These are phyloP conservation scores for Hydrophis major DNA, from an alignment of 2,797 vertebrate genomes.

Conservation along the genomic window DNA sequence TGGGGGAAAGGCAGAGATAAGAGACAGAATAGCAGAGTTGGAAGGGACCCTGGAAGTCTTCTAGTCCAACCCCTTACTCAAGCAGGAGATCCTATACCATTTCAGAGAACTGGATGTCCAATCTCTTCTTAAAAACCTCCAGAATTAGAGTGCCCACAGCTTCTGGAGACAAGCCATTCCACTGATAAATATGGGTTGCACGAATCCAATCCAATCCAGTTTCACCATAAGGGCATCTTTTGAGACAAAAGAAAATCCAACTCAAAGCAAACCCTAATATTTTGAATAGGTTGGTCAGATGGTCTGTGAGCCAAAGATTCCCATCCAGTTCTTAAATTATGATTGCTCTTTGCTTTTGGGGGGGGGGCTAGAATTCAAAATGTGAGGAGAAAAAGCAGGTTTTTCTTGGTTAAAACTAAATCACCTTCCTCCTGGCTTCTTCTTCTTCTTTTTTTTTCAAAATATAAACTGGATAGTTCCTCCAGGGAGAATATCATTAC, in stretches of 20 bases:
- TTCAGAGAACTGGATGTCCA: not conserved
- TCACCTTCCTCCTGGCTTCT: not conserved
- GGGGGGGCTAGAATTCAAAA: not conserved
- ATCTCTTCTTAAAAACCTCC: not conserved
- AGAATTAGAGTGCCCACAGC: not conserved
- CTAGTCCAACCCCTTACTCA: not conserved
- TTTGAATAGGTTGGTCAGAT: not conserved
- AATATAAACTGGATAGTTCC: not conserved
- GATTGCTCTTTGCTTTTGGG: not conserved
- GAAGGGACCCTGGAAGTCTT: slow-evolving; percentile 12
- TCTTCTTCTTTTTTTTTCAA: not conserved
- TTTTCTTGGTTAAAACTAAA: slow-evolving; percentile 10
- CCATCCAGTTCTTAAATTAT: not conserved
- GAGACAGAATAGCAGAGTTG: slow-evolving; percentile 7
- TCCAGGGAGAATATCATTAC: slow-evolving; percentile 11
- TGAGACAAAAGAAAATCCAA: not conserved
- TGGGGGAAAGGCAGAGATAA: not conserved
- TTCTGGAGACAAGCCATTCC: not conserved
- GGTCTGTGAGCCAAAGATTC: not conserved
- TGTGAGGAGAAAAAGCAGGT: not conserved
- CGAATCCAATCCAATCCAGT: not conserved
- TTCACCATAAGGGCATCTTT: not conserved
- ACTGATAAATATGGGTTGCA: not conserved
- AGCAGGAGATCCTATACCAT: not conserved
- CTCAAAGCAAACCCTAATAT: not conserved